These are phyloP conservation scores for Percina caprodes DNA, from an alignment of 2,113 vertebrate genomes.

Conservation along the genomic window DNA sequence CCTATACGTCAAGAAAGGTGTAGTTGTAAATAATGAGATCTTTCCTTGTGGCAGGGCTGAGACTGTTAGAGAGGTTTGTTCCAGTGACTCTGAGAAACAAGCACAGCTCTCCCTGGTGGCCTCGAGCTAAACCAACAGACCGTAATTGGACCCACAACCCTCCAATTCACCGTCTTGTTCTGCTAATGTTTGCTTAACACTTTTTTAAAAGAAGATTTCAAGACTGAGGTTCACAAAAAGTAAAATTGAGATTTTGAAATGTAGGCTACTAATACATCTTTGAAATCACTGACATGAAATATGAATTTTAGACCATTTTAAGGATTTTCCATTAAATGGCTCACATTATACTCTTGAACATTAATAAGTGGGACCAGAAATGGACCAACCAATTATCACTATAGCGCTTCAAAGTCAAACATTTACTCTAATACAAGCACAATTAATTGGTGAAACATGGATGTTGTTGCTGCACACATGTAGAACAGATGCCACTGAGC, in stretches of 20 bases:
- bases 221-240: not conserved
- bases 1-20: not conserved
- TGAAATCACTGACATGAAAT: not conserved
- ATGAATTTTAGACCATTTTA: not conserved
- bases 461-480: conserved; percentile 76
- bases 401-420: conserved; percentile 72
- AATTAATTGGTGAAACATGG: conserved; percentile 79
- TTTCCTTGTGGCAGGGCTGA: conserved; percentile 23
- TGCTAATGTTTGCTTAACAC: conserved; percentile 45
- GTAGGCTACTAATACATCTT: not conserved
- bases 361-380: conserved; percentile 7
- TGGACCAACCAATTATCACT: conserved; percentile 59
- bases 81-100: conserved; percentile 50
- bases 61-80: conserved; percentile 38
- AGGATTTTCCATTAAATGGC: not conserved
- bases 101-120: conserved; percentile 80
- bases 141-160: conserved; percentile 65
- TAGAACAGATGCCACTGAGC: conserved; percentile 80
- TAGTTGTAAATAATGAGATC: conserved; percentile 35
- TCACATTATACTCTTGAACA: conserved; percentile 1
- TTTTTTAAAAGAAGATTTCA: not conserved
- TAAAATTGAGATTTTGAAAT: not conserved
- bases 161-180: conserved; percentile 67
- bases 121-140: conserved; percentile 62
- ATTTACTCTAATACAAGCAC: conserved; percentile 73